Evolutionary conservation across 2,888 invertebrate genomes (phyloP).

Genomic region (Eutolmus rufibarbis): DNA sequence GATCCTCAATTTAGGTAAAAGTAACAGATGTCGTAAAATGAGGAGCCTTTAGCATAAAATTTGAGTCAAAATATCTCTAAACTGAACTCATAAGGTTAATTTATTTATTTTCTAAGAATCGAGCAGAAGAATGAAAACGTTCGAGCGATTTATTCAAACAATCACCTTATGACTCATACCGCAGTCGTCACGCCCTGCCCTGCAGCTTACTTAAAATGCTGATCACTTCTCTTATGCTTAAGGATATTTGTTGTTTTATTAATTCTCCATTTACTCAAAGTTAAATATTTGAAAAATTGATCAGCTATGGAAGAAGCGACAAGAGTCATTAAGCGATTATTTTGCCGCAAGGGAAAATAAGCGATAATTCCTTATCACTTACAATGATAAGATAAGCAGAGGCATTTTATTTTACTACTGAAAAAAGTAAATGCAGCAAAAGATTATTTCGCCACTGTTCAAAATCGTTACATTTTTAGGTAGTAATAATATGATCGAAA

Average conservation of each 20-base stretch:
- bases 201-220: background rate
- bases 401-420: background rate
- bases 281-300: background rate
- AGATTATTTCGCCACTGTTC: background rate
- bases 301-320: background rate
- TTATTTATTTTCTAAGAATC: background rate
- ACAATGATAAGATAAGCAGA: background rate
- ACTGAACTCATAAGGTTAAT: background rate
- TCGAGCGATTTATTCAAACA: background rate
- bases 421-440: background rate
- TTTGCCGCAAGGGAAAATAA: background rate
- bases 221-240: background rate
- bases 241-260: background rate
- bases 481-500: background rate
- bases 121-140: background rate
- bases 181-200: background rate
- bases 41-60: too few species aligned
- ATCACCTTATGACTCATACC: background rate
- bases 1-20: too few species aligned
- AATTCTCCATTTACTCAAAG: background rate
- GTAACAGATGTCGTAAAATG: too few species aligned
- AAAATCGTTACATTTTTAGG: background rate
- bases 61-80: too few species aligned
- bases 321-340: background rate
- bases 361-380: background rate